Evolutionary conservation across 2,797 vertebrate genomes (phyloP).

Genomic region (Rhabdomys pumilio): DNA sequence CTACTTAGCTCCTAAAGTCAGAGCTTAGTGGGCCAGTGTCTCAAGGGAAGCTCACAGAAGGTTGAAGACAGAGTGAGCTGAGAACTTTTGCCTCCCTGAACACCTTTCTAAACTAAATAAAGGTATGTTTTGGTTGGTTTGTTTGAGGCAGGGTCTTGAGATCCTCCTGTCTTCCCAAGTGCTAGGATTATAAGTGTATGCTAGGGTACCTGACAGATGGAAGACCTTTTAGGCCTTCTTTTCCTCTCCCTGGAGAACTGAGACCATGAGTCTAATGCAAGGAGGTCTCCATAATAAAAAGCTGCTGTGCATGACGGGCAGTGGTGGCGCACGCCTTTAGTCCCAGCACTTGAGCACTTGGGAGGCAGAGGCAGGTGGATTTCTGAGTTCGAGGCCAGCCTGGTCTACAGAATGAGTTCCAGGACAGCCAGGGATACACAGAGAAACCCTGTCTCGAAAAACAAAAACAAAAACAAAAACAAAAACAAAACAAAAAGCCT

Average conservation of each 20-base stretch:
- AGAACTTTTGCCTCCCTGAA: neutral
- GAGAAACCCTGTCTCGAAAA: no score
- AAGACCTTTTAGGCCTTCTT: neutral
- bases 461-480: no score
- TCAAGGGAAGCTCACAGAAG: neutral
- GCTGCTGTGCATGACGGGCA: neutral
- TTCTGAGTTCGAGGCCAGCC: no score
- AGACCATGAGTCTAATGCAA: neutral
- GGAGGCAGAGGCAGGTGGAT: no score
- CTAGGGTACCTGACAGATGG: neutral
- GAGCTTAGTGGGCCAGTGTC: neutral
- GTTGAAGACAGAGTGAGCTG: neutral
- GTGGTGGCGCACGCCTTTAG: no score
- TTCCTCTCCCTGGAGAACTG: neutral
- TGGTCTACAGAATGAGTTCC: no score
- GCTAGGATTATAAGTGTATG: neutral
- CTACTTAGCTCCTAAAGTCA: conserved; percentile 17
- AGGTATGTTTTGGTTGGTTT: neutral
- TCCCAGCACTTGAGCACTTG: no score
- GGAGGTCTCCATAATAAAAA: neutral
- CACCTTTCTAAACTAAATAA: conserved; percentile 15
- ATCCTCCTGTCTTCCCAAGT: neutral
- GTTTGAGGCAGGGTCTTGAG: neutral
- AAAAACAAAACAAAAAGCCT: no score
- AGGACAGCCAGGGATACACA: no score